These are phyloP conservation scores for Sciurus carolinensis DNA, from an alignment of 2,797 vertebrate species.

Conservation along the genomic window DNA sequence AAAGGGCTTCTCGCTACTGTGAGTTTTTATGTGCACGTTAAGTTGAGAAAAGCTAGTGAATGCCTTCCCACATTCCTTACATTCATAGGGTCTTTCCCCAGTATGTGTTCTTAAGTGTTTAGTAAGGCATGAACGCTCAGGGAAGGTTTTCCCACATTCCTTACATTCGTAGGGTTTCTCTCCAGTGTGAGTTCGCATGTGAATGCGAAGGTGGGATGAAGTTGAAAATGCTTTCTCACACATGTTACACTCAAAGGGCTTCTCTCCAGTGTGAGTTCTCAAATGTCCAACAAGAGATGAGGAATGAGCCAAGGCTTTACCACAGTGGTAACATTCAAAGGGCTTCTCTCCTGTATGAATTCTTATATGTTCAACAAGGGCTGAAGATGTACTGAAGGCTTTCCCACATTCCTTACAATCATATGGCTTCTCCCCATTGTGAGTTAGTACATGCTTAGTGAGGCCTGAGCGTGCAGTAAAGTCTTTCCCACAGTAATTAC, in stretches of 20 bases:
- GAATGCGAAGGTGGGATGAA: conserved; percentile 63
- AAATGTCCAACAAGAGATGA: conserved; percentile 39
- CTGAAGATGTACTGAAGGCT: not conserved
- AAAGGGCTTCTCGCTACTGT: conserved; percentile 72
- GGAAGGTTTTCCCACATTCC: conserved; percentile 77
- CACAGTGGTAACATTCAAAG: conserved; percentile 47
- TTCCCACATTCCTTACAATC: conserved; percentile 56
- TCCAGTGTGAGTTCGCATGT: conserved; percentile 57
- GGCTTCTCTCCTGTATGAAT: conserved; percentile 64
- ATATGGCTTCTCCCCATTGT: not conserved
- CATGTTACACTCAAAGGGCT: conserved; percentile 31
- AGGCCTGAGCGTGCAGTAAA: conserved; percentile 2
- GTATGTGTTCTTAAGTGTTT: conserved; percentile 80
- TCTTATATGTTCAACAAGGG: conserved; percentile 15
- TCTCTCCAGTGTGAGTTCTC: conserved; percentile 76
- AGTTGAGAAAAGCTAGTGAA: conserved; percentile 80
- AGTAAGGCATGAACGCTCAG: conserved; percentile 78
- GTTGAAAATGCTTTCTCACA: conserved; percentile 64
- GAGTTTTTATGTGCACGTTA: conserved; percentile 80
- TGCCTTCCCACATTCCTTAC: conserved; percentile 82
- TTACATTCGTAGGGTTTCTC: conserved; percentile 70
- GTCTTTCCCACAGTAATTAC: conserved; percentile 86
- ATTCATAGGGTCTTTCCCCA: conserved; percentile 83
- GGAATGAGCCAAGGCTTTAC: conserved; percentile 22
- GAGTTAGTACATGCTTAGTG: not conserved